Conservation (phyloP, 1,140 invertebrate genomes). For the Sarcophaga peregrina region DNA sequence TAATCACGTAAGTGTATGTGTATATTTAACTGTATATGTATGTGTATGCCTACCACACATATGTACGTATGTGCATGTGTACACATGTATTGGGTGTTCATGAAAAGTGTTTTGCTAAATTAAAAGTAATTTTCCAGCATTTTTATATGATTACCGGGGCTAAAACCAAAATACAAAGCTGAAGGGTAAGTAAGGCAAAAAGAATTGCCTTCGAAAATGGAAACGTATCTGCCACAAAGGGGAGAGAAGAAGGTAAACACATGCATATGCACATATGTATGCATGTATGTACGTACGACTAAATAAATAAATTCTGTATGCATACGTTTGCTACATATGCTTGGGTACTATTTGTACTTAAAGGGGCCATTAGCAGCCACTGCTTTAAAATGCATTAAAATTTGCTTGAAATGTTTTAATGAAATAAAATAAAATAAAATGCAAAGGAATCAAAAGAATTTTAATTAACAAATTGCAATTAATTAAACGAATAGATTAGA, state of each 20-base stretch:
- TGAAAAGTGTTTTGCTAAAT: conserved; percentile 29
- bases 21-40: too few species aligned
- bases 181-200: not conserved
- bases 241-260: not conserved
- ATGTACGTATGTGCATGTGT: not conserved
- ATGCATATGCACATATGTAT: not conserved
- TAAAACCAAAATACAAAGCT: not conserved
- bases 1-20: not conserved
- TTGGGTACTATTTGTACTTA: not conserved
- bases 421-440: not conserved
- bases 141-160: conserved; percentile 34
- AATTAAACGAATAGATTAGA: not conserved
- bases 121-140: conserved; percentile 33
- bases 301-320: too few species aligned
- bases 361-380: not conserved
- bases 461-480: conserved; percentile 23
- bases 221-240: not conserved
- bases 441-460: not conserved
- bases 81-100: not conserved
- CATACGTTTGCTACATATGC: too few species aligned
- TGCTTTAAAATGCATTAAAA: too few species aligned
- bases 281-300: too few species aligned
- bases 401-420: too few species aligned
- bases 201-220: not conserved
- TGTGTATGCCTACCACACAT: not conserved